phyloP scores from a whole-genome alignment of 1,140 invertebrate genomes.

The Akabosia matsudoensis region DNA sequence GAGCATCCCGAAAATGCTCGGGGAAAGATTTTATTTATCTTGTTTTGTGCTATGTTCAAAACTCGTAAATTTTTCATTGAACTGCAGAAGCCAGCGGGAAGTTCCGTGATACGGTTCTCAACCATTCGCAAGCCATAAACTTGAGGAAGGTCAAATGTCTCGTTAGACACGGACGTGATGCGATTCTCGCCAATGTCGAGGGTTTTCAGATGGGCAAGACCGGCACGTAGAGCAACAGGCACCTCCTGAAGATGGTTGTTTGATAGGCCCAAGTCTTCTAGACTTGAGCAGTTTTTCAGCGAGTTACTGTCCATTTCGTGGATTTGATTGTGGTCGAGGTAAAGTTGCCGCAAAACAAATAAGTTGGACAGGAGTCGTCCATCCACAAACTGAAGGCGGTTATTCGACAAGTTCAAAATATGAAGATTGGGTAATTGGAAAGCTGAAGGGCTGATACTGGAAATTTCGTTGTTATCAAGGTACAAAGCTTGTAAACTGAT shows the following conservation, averaged over 20 bases:
- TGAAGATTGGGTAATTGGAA: constrained; percentile 80
- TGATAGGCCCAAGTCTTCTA: constrained; percentile 83
- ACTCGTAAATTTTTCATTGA: constrained; percentile 78
- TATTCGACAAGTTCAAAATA: constrained; percentile 78
- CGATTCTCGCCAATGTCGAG: constrained; percentile 85
- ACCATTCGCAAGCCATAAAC: constrained; percentile 76
- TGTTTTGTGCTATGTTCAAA: constrained; percentile 80
- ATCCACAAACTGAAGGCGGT: constrained; percentile 73
- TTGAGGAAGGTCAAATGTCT: constrained; percentile 76
- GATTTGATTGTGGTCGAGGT: constrained; percentile 76
- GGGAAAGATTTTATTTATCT: constrained; percentile 75
- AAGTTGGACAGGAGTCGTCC: constrained; percentile 80
- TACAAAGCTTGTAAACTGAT: constrained; percentile 74
- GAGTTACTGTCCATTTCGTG: constrained; percentile 73
- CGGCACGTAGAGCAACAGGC: constrained; percentile 73
- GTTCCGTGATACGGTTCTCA: constrained; percentile 80
- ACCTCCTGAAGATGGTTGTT: constrained; percentile 76
- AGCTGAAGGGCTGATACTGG: constrained; percentile 70
- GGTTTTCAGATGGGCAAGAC: constrained; percentile 74
- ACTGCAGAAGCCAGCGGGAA: constrained; percentile 76
- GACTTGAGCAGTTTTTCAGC: constrained; percentile 75
- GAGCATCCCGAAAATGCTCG: constrained; percentile 77
- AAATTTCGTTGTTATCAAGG: constrained; percentile 76
- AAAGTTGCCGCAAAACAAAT: constrained; percentile 76
- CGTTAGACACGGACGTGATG: constrained; percentile 77